Evolutionary conservation across 2,888 invertebrate species (phyloP).

Genomic region (Heteropelma amictum): DNA sequence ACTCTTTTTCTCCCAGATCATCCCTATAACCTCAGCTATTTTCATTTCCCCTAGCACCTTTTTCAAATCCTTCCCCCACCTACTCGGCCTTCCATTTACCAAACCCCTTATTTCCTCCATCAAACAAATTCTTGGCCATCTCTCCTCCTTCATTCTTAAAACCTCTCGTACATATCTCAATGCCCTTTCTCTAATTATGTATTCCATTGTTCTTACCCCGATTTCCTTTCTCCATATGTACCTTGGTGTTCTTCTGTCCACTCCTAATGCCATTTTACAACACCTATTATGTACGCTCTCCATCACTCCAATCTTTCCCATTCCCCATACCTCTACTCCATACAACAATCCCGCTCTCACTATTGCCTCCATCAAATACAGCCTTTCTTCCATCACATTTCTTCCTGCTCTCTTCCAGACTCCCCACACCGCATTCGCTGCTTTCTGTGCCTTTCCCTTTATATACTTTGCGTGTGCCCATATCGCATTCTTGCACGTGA

Average conservation of each 20-base stretch:
- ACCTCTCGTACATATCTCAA: not conserved
- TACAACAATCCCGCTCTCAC: not conserved
- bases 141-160: not conserved
- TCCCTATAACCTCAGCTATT: not conserved
- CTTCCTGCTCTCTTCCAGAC: conserved; percentile 15
- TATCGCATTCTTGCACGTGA: not conserved
- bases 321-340: conserved; percentile 4
- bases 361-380: not conserved
- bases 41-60: not conserved
- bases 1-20: not conserved
- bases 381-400: not conserved
- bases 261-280: conserved; percentile 18
- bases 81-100: not conserved
- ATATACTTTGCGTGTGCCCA: too few relatives aligned
- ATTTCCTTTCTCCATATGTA: conserved; percentile 19
- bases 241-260: conserved; percentile 4
- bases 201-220: not conserved
- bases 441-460: too few relatives aligned
- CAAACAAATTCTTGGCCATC: conserved; percentile 10
- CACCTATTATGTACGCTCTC: conserved; percentile 3
- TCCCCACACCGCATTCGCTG: too few relatives aligned
- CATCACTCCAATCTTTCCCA: not conserved
- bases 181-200: conserved; percentile 18
- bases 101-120: conserved; percentile 4
- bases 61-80: conserved; percentile 3